These are phyloP conservation scores for Alfaro cultratus DNA, from an alignment of 2,797 vertebrate genomes.

Conservation along the genomic window DNA sequence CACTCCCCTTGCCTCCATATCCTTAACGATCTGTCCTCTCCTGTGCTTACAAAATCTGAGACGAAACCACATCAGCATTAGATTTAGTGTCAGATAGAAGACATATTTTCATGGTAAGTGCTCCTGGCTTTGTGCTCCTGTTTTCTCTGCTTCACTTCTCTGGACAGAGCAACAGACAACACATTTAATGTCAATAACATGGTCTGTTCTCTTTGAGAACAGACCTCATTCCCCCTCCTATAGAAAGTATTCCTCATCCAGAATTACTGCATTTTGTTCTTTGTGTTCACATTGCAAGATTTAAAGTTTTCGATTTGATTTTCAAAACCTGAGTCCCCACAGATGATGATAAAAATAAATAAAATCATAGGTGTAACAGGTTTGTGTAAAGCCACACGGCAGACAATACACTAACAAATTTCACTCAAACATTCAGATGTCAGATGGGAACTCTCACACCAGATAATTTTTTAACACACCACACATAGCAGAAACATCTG, in stretches of 20 bases:
- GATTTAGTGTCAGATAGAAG: not conserved
- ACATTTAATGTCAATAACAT: not conserved
- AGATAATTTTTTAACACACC: too few relatives aligned
- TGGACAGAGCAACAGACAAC: not conserved
- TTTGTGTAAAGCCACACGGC: not conserved
- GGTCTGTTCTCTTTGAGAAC: not conserved
- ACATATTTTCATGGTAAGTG: not conserved
- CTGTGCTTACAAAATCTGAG: slow-evolving; percentile 93
- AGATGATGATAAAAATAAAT: too few relatives aligned
- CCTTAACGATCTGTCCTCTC: slow-evolving; percentile 92
- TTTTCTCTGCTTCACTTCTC: not conserved
- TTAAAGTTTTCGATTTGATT: not conserved
- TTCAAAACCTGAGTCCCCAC: too few relatives aligned
- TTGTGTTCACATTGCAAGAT: not conserved
- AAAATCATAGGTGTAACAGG: not conserved
- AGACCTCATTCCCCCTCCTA: not conserved
- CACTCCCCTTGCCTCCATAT: slow-evolving; percentile 94
- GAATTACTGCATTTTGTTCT: not conserved
- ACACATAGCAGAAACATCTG: too few relatives aligned
- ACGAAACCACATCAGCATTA: not conserved
- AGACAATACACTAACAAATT: not conserved
- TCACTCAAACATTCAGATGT: not conserved
- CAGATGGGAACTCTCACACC: not conserved
- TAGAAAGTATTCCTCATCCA: not conserved
- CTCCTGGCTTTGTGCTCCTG: not conserved